These are phyloP conservation scores for Palythoa grandiflora DNA, from an alignment of 92 coral and sea anemone species.

Conservation along the genomic window DNA sequence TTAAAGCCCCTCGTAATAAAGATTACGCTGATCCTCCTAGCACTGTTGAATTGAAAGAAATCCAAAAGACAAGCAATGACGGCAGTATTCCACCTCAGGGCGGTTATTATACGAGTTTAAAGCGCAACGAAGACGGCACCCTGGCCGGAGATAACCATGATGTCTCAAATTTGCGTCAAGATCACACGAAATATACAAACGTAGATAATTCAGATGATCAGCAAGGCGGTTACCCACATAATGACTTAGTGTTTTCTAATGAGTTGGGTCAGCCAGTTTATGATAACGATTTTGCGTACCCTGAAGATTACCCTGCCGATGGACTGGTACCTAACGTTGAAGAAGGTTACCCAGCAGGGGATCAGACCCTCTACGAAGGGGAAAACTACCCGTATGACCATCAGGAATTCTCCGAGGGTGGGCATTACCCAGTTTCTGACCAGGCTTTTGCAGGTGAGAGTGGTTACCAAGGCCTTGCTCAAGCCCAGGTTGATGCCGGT, in stretches of 20 bases:
- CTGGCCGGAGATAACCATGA: background rate
- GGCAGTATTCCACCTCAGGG: background rate
- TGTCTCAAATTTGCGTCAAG: background rate
- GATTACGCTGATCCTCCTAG: conserved; percentile 8
- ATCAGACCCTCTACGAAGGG: background rate
- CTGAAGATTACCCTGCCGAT: background rate
- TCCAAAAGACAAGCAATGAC: too few species aligned
- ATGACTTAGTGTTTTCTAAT: background rate
- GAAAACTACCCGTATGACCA: background rate
- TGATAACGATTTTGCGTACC: background rate
- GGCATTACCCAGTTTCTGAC: background rate
- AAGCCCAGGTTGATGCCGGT: background rate
- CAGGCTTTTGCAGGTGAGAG: background rate
- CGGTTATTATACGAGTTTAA: background rate
- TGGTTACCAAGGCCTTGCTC: background rate
- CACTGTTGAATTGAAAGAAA: background rate
- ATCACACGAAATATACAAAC: background rate
- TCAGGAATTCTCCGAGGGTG: background rate
- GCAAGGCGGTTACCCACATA: background rate
- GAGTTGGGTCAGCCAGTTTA: background rate
- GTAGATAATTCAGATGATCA: background rate
- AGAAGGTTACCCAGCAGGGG: background rate
- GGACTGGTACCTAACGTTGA: background rate
- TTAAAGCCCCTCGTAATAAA: background rate
- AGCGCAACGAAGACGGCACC: background rate